phyloP scores from a whole-genome alignment of 2,888 invertebrate species.

The Agriopis leucophaearia region DNA sequence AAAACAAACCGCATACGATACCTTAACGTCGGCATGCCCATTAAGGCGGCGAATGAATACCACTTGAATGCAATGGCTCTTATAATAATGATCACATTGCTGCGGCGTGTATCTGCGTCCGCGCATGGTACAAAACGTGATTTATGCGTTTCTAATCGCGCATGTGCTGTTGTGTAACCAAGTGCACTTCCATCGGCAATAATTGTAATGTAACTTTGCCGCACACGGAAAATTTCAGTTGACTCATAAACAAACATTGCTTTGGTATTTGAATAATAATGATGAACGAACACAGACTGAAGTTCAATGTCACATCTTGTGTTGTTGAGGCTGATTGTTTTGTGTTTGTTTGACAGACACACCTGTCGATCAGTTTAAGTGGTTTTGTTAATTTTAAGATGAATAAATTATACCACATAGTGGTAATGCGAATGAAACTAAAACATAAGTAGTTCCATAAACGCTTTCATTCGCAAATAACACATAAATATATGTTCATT shows the following conservation, averaged over 20 bases:
- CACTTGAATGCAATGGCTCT: slow-evolving; percentile 47
- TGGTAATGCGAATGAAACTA: neutral
- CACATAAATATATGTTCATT: neutral
- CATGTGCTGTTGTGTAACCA: slow-evolving; percentile 64
- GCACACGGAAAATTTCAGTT: slow-evolving; percentile 47
- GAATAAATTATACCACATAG: too few relatives aligned
- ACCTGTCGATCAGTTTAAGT: neutral
- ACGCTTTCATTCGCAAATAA: neutral
- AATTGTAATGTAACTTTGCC: slow-evolving; percentile 51
- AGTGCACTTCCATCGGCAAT: slow-evolving; percentile 44
- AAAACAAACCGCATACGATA: slow-evolving; percentile 27
- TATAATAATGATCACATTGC: slow-evolving; percentile 56
- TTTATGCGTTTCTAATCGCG: slow-evolving; percentile 68
- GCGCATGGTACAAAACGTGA: slow-evolving; percentile 71
- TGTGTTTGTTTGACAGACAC: slow-evolving; percentile 11
- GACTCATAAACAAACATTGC: slow-evolving; percentile 16
- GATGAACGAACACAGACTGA: slow-evolving; percentile 8
- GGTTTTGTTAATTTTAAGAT: neutral
- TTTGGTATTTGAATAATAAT: slow-evolving; percentile 12
- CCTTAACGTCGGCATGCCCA: slow-evolving; percentile 23
- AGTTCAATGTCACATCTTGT: slow-evolving; percentile 33
- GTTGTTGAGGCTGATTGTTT: slow-evolving; percentile 7
- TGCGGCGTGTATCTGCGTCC: slow-evolving; percentile 49
- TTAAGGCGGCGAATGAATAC: slow-evolving; percentile 36
- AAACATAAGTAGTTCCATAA: neutral